Evolutionary conservation across 2,113 vertebrate genomes (phyloP), one percentile per base, ranked within the genome.

Genomic region (Chloropsis hardwickii): DNA sequence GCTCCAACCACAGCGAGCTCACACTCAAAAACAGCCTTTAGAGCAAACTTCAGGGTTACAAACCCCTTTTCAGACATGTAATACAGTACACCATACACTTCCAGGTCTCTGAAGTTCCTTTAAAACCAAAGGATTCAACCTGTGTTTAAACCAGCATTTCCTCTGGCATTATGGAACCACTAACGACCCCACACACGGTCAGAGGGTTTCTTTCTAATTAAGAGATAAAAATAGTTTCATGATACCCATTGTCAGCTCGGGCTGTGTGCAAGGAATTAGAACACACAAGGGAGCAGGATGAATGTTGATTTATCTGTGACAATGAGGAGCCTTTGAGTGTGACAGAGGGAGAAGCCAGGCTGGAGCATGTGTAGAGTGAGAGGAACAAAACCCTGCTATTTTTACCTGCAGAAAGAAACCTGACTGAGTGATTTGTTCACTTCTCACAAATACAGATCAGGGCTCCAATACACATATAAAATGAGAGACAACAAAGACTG

Each of bases 181-280:
- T 31, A 6, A 61, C 0, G 6, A 58, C 11, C 25, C 20, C 65
- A 79, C 39, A 16, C 4, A 3, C 0, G 4, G n/a, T 14, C 50
- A 67, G 23, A 35, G 19, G 12, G 10, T 0, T 6, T 69, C 62
- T 50, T 48, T 69, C 33, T 42, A 40, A 61, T 45, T 48, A 42
- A 71, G 35, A 72, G 64, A 69, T 10, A 60, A 74, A 74, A 85
- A 58, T 10, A 20, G 7, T 33, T 74, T 6, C 12, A 12, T 54
- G 39, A 48, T 14, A 37, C 12, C 39, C 51, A 57, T 14, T 19
- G 61, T 73, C 47, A 70, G 7, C 33, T 54, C 0, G 0, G 33
- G 27, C 47, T 47, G 24, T 25, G 48, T 4, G 31, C 4, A 27
- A 33, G 64, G 44, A 90, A 48, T 7, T 11, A 4, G 21, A 70